phyloP scores from a whole-genome alignment of 1,140 invertebrate genomes.

The Alviniconcha marisindica region DNA sequence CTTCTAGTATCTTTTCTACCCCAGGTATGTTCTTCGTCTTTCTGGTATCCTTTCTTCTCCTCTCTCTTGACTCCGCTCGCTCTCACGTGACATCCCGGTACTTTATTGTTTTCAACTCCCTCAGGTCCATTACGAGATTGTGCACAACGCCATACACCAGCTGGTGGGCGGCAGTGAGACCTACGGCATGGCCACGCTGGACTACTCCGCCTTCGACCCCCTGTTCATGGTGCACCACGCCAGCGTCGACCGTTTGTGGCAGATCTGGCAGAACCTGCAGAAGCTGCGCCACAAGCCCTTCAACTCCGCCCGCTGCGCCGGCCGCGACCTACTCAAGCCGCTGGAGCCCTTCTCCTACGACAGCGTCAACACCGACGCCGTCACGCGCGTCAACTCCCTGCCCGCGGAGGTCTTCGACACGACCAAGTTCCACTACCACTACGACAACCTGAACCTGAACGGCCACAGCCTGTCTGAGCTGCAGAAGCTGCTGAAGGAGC shows the following conservation, averaged over 20 bases:
- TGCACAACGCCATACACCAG: slow-evolving; percentile 51
- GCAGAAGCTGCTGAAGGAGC: slow-evolving; percentile 7
- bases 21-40: too few relatives aligned
- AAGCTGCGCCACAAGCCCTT: slow-evolving; percentile 48
- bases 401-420: slow-evolving; percentile 33
- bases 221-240: slow-evolving; percentile 50
- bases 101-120: too few relatives aligned
- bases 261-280: slow-evolving; percentile 50
- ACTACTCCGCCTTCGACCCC: slow-evolving; percentile 56
- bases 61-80: too few relatives aligned
- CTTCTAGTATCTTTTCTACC: too few relatives aligned
- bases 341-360: slow-evolving; percentile 47
- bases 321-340: neutral
- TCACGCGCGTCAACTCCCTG: slow-evolving; percentile 12
- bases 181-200: slow-evolving; percentile 47
- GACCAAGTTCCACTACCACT: slow-evolving; percentile 42
- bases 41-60: too few relatives aligned
- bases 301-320: slow-evolving; percentile 47
- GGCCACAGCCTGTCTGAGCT: slow-evolving; percentile 40
- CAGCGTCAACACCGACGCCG: slow-evolving; percentile 33
- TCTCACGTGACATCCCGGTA: too few relatives aligned
- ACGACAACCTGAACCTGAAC: slow-evolving; percentile 41
- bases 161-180: slow-evolving; percentile 41
- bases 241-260: slow-evolving; percentile 43
- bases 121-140: slow-evolving; percentile 52